Evolutionary conservation across 2,888 invertebrate genomes (phyloP).

Genomic region (Drosophila niveifrons): DNA sequence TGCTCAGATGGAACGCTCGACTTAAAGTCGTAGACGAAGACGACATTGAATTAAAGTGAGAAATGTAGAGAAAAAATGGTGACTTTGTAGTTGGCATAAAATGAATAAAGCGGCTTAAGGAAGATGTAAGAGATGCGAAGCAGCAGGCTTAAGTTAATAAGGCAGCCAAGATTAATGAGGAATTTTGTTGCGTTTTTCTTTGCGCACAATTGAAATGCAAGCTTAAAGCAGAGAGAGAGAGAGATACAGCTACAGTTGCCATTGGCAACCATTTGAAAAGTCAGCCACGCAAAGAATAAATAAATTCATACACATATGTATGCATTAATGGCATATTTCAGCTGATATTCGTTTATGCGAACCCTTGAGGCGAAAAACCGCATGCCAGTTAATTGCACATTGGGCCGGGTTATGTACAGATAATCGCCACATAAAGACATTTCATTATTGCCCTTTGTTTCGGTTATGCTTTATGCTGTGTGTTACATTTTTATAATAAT

Average conservation of each 20-base stretch:
- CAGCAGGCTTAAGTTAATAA: slow-evolving; percentile 2
- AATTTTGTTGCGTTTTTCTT: slow-evolving; percentile 15
- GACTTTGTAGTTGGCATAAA: neutral
- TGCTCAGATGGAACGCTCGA: neutral
- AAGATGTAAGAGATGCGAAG: slow-evolving; percentile 10
- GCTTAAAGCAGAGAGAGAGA: neutral
- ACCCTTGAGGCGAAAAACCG: slow-evolving; percentile 26
- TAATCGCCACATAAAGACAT: slow-evolving; percentile 79
- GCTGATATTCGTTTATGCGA: slow-evolving; percentile 7
- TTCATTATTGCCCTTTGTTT: slow-evolving; percentile 67
- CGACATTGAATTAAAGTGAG: slow-evolving; percentile 28
- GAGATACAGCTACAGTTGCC: neutral
- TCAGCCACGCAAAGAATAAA: neutral
- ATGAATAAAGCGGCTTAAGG: slow-evolving; percentile 9
- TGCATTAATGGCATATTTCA: slow-evolving; percentile 13
- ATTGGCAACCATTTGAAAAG: slow-evolving; percentile 5
- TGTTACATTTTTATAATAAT: slow-evolving; percentile 57
- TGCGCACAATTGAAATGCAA: neutral
- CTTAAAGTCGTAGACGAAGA: slow-evolving; percentile 1
- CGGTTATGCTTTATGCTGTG: slow-evolving; percentile 47
- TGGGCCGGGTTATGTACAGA: slow-evolving; percentile 63
- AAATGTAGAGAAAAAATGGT: neutral
- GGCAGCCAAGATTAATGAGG: slow-evolving; percentile 2
- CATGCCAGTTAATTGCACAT: slow-evolving; percentile 71
- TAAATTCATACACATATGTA: neutral